A percentile compares a stretch with the other conserved stretches of the same genome.
phyloP scores from a whole-genome alignment of 2,888 invertebrate genomes.

The Agrochola circellaris region DNA sequence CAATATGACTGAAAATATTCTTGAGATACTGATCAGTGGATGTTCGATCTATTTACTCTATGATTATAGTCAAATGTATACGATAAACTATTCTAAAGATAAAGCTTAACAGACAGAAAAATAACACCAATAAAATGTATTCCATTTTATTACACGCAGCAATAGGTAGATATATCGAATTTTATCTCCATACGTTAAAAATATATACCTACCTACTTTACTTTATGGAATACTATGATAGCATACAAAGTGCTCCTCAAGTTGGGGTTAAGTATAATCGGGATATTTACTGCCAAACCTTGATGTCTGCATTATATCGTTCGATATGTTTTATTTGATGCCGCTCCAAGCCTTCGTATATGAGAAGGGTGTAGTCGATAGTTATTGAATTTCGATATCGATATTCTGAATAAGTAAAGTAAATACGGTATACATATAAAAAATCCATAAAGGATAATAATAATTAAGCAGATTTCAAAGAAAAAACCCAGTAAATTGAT shows the following conservation, averaged over 20 bases:
- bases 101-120: not conserved
- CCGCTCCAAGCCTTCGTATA: slow-evolving; percentile 20
- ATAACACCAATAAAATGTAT: not conserved
- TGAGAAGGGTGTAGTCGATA: slow-evolving; percentile 23
- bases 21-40: too few relatives aligned
- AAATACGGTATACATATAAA: too few relatives aligned
- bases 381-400: slow-evolving; percentile 19
- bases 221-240: slow-evolving; percentile 58
- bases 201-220: slow-evolving; percentile 11
- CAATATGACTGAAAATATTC: not conserved
- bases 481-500: not conserved
- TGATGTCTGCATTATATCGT: slow-evolving; percentile 58
- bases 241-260: slow-evolving; percentile 62
- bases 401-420: too few relatives aligned
- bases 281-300: slow-evolving; percentile 58
- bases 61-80: not conserved
- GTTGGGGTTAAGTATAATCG: slow-evolving; percentile 55
- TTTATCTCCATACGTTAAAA: slow-evolving; percentile 42
- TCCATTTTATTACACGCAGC: slow-evolving; percentile 22
- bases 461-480: too few relatives aligned
- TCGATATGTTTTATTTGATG: slow-evolving; percentile 53
- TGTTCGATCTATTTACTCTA: not conserved
- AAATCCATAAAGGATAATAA: not conserved
- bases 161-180: slow-evolving; percentile 25
- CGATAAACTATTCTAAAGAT: not conserved